Conservation (phyloP, 2,888 invertebrate species). For the Amiota communis region DNA sequence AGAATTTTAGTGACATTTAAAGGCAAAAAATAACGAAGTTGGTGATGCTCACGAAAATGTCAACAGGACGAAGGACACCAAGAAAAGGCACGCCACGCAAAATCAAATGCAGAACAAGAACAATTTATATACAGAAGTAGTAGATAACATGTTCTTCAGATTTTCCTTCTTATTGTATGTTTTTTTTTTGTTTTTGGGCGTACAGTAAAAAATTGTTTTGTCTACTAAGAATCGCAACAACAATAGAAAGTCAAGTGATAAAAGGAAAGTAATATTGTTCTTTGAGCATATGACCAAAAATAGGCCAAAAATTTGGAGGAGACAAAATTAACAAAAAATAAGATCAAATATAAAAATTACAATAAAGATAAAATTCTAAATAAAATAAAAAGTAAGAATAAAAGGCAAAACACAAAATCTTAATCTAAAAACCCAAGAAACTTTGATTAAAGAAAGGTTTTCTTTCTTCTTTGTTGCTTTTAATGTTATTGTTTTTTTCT, state of each 20-base stretch:
- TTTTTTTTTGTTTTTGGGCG: not conserved
- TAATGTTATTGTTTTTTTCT: no score
- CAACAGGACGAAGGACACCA: slow-evolving; percentile 46
- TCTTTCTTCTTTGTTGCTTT: no score
- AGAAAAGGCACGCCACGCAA: not conserved
- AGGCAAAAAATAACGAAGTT: slow-evolving; percentile 5
- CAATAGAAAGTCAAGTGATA: not conserved
- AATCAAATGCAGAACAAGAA: slow-evolving; percentile 3
- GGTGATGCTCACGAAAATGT: no score
- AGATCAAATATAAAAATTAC: slow-evolving; percentile 20
- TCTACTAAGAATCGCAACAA: not conserved
- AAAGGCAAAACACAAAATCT: not conserved
- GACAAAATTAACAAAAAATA: not conserved
- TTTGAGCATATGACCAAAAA: no score
- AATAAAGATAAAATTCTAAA: slow-evolving; percentile 23
- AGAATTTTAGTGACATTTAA: slow-evolving; percentile 35
- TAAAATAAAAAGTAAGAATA: slow-evolving; percentile 12
- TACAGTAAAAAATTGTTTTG: slow-evolving; percentile 20
- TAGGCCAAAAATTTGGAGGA: not conserved
- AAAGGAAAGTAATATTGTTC: not conserved
- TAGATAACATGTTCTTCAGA: not conserved
- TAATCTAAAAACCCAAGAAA: no score
- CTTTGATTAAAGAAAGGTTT: no score
- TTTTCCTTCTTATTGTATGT: not conserved
- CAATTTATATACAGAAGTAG: not conserved